Evolutionary conservation across 2,113 vertebrate genomes (phyloP), one percentile per base, ranked within the genome.

Genomic region (Pomatorhinus ruficollis): DNA sequence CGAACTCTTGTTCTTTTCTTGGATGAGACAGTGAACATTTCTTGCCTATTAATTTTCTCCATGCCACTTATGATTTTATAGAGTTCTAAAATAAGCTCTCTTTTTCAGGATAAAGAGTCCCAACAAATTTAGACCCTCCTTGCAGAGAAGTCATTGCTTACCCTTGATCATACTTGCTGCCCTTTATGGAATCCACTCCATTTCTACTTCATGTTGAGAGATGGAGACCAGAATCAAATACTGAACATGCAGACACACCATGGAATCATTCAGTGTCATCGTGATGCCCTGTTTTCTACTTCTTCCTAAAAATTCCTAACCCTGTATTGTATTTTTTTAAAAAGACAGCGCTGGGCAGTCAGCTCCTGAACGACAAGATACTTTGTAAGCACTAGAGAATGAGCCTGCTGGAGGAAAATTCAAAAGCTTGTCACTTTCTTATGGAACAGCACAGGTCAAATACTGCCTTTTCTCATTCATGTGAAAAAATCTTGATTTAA

Each of bases 21-120:
- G 53, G 44, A 89, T 17, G 22, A 91, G 57, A 57, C 28, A 64
- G 49, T 0, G 44, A 87, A 87, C 22, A 40, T 57, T 82, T 89
- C 81, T 94, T 72, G 30, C 19, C 57, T 68, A 52, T 57, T 79
- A 53, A 90, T 94, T 91, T 92, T 90, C 45, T 80, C 37, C 25
- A 30, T 37, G 25, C 23, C 70, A 80, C 61, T 89, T 84, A 79
- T 2, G 2, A 74, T 88, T 93, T 91, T 90, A 93, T 10, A 65
- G 85, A 37, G 6, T 61, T 88, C 85, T 93, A 97, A 94, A 95
- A 85, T 90, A 94, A 93, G n/a, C 3, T 91, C 42, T 24, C 39
- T 68, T 64, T 83, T 13, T 16, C 8, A 24, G 4, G 37, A 74
- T 57, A 53, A 75, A 79, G 50, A 69, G 25, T 27, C 37, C 4